Evolutionary conservation across 1,140 invertebrate species (phyloP).

Genomic region (Sycophaga agraensis): DNA sequence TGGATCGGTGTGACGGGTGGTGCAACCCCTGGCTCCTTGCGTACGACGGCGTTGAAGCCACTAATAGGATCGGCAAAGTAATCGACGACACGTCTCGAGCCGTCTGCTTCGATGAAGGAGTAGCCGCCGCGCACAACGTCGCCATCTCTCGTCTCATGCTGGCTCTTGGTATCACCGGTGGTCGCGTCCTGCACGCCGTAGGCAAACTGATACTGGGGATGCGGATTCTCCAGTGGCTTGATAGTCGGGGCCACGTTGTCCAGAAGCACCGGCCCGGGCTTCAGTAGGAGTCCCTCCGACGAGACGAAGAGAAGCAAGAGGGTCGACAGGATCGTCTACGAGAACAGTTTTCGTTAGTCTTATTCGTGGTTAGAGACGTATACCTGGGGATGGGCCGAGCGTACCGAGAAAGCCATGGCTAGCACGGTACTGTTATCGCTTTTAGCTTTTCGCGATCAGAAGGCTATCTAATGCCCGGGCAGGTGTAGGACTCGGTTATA

Average conservation of each 20-base stretch:
- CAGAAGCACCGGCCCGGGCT: not conserved
- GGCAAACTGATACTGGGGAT: constrained; percentile 10
- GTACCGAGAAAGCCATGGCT: constrained; percentile 13
- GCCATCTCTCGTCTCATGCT: constrained; percentile 22
- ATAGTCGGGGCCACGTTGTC: not conserved
- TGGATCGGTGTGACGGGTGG: constrained; percentile 35
- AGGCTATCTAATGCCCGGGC: constrained; percentile 10
- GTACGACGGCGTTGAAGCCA: constrained; percentile 55
- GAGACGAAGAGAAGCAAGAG: too few species aligned
- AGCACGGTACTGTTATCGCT: too few species aligned
- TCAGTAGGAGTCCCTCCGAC: too few species aligned
- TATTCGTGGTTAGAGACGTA: not conserved
- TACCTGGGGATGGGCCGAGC: not conserved
- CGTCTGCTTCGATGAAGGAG: constrained; percentile 54
- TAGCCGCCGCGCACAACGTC: constrained; percentile 22
- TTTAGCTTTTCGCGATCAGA: not conserved
- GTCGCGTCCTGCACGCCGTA: constrained; percentile 17
- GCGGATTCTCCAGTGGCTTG: not conserved
- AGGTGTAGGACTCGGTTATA: constrained; percentile 4
- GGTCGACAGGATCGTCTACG: too few species aligned
- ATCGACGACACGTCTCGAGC: constrained; percentile 53
- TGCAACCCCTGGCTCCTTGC: constrained; percentile 36
- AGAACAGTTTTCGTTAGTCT: not conserved
- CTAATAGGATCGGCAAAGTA: constrained; percentile 55
- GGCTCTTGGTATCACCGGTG: constrained; percentile 20